Base-by-base conservation (phyloP, 2,797 vertebrate species). In the Typhlichthys subterraneus region DNA sequence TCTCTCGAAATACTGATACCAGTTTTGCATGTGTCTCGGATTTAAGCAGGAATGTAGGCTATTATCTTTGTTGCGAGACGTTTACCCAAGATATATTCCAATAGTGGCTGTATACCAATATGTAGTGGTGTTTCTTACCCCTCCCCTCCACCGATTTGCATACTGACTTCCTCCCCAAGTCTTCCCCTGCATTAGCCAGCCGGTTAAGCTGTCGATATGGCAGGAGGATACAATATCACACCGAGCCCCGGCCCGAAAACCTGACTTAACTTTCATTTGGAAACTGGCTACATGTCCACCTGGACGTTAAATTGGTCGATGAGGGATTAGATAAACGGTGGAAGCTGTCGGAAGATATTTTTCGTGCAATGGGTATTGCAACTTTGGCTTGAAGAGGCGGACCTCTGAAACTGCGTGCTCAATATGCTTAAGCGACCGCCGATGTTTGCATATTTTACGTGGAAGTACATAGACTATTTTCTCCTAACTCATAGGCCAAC, bases 161-260 rank as follows among this genome's bases (percentile, higher is more conserved):
- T 88, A 79, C 66, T 6, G 75, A 92, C 91, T 93, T 93, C 93
- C 93, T 90, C 83, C 90, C 81, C 78, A 76, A 69, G 45, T 62
- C 70, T 63, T 80, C 79, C 73, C 77, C 79, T 56, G 83, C 88
- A 84, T 83, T 77, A 79, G 81, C 85, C 78, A 79, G 81, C 85
- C 90, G 82, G 86, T 47, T 69, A 62, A 80, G 77, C 78, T 77
- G 85, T 77, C 64, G 82, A 73, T 76, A 50, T 73, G 79, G 75
- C 79, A 68, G 72, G 67, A 69, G 79, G 77, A 74, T 59, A 73
- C 78, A 13, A 71, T 76, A 63, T 72, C 85, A 64, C 76, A 15
- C 52, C 38, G 63, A 71, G 78, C 64, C 73, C 56, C 12, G 72
- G 58, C 73, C 56, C 11, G 72, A 59, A 48, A 70, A 73, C 67